A percentile compares a stretch with the other conserved stretches of the same genome.
These are phyloP conservation scores for Atta colombica DNA, from an alignment of 1,140 invertebrate genomes.

Conservation along the genomic window DNA sequence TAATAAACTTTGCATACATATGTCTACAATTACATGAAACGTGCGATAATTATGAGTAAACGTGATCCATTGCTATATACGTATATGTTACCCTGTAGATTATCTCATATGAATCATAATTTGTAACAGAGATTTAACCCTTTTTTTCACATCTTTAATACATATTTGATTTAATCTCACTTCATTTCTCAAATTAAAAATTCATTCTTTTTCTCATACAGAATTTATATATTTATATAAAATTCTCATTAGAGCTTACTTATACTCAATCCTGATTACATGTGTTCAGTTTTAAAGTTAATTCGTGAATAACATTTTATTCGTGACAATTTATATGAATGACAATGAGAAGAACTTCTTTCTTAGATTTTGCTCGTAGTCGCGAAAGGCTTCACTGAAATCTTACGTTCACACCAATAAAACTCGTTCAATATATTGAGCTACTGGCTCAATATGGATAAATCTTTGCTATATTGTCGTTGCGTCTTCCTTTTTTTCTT, in stretches of 20 bases:
- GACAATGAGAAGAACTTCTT: not conserved
- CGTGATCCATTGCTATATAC: conserved; percentile 20
- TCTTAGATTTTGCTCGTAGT: conserved; percentile 11
- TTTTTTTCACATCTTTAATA: conserved; percentile 23
- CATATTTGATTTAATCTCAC: not conserved
- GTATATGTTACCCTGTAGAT: not conserved
- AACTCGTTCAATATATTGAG: conserved; percentile 56
- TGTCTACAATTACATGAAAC: conserved; percentile 44
- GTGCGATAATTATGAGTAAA: conserved; percentile 47
- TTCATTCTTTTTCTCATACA: not conserved
- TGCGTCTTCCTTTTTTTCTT: conserved; percentile 13
- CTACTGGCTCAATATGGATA: conserved; percentile 28
- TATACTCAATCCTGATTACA: not conserved
- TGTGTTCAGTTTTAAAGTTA: conserved; percentile 1
- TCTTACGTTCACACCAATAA: conserved; percentile 50
- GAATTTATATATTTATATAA: not conserved
- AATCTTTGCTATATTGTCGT: conserved; percentile 70
- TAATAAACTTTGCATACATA: conserved; percentile 49
- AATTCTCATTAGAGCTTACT: not conserved
- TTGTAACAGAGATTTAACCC: conserved; percentile 4
- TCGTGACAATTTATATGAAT: not conserved
- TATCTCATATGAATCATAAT: conserved; percentile 4
- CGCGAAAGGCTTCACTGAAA: not conserved
- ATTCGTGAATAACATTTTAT: conserved; percentile 2
- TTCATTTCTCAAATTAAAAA: not conserved